phyloP scores from a whole-genome alignment of 2,113 vertebrate genomes.

The Anas platyrhynchos region DNA sequence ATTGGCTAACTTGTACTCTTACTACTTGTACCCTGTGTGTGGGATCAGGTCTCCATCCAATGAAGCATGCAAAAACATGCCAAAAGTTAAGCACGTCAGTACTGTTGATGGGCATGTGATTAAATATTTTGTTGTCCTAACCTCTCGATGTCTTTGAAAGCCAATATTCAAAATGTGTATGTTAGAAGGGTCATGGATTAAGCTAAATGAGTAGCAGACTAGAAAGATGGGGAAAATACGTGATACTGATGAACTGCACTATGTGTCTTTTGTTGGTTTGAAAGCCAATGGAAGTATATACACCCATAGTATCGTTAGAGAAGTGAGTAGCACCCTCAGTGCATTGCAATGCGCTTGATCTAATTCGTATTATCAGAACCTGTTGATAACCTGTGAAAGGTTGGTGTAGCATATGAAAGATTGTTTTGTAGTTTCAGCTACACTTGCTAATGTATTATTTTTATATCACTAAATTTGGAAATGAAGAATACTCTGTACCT shows the following conservation, averaged over 20 bases:
- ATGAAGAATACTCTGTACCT: background rate
- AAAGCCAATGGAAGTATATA: background rate
- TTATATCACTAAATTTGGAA: background rate
- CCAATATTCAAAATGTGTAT: background rate
- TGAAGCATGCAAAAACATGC: background rate
- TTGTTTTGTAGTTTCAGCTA: background rate
- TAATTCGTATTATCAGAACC: background rate
- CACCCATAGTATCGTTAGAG: background rate
- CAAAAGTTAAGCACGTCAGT: background rate
- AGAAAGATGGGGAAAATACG: background rate
- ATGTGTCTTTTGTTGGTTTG: background rate
- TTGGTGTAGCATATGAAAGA: background rate
- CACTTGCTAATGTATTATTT: background rate
- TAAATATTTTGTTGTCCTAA: background rate
- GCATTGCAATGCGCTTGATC: background rate
- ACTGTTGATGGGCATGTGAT: background rate
- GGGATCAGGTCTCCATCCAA: background rate
- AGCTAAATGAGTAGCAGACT: background rate
- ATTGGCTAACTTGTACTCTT: background rate
- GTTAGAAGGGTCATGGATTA: background rate
- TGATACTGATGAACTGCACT: background rate
- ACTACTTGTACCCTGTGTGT: background rate
- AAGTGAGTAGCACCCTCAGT: background rate
- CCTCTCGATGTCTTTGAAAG: background rate
- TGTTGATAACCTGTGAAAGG: background rate